phyloP scores from a whole-genome alignment of 2,113 vertebrate genomes.

The Ranitomeya variabilis region DNA sequence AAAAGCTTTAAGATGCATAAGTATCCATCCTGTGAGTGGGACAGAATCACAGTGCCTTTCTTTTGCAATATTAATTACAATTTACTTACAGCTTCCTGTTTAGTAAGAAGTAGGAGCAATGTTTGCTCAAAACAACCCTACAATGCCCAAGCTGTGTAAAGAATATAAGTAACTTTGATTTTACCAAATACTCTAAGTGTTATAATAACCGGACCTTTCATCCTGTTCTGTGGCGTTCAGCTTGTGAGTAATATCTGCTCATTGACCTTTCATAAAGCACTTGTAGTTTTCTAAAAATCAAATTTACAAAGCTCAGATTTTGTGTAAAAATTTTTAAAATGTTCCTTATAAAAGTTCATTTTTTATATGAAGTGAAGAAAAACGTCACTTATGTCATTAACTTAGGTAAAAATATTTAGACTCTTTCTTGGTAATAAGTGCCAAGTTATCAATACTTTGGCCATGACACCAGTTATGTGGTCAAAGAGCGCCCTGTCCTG shows the following conservation, averaged over 20 bases:
- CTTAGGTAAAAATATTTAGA: no score
- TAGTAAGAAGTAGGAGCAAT: constrained; percentile 35
- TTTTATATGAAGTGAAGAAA: not conserved
- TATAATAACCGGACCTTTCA: not conserved
- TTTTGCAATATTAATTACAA: constrained; percentile 67
- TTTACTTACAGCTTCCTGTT: constrained; percentile 68
- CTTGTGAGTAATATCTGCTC: not conserved
- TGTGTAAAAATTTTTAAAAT: not conserved
- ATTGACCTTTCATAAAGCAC: not conserved
- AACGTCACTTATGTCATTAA: no score
- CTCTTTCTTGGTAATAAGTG: no score
- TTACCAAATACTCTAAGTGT: not conserved
- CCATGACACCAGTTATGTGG: no score
- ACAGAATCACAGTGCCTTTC: constrained; percentile 63
- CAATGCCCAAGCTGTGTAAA: constrained; percentile 1
- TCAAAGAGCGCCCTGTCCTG: no score
- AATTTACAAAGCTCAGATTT: not conserved
- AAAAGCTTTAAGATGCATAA: constrained; percentile 67
- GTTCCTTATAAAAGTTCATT: not conserved
- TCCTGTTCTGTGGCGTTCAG: not conserved
- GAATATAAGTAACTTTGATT: not conserved
- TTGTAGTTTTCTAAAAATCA: not conserved
- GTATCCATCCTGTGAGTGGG: constrained; percentile 63
- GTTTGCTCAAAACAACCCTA: constrained; percentile 8
- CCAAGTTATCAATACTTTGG: no score